Evolutionary conservation across 53 echinoderm and acorn worm species (phyloP), one percentile per base, ranked within the genome.

Genomic region (Henricia sp.): DNA sequence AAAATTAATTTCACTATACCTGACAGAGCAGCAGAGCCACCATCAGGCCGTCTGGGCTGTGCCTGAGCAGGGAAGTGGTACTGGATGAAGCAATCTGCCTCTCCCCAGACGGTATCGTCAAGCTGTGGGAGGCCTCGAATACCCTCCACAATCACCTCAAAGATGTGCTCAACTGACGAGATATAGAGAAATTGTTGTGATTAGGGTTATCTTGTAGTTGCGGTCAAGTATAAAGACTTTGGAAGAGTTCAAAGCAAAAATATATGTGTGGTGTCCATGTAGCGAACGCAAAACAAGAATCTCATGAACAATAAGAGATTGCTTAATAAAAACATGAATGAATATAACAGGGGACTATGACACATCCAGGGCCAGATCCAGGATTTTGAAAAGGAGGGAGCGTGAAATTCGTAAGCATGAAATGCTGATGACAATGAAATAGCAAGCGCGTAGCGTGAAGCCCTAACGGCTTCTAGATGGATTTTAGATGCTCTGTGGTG

Each of bases 51-150:
- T 39, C 50, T 66, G 23, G 68, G 72, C 24, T 88, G 90, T 44
- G 83, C 77, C 77, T 90, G 94, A 24, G 90, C 64, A 20, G 97
- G 97, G 46, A 97, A 97, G 82, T 97, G 94, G 76, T 97, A 97
- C 75, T 94, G 97, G 10, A 97, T 63, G 43, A 97, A 97, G 78
- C 97, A 97, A 41, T 97, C 97, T 16, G 97, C 97, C 33, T 97
- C 97, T 26, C 97, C 97, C 97, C 97, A 97, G 57, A 94, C 92
- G 8, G 90, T 86, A 66, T 94, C 90, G 24, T 97, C 94, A 4
- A 94, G 83, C 84, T 97, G 97, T 19, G 92, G 90, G 27, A 97
- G 53, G n/a, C 94, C 90, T 55, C 89, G 82, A 35, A 97, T 82
- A 17, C 97, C 90, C 52, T 97, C 97, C 32, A 97, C 90, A 5